A percentile compares a stretch with the other conserved stretches of the same genome.
Conservation (phyloP, 2,888 invertebrate genomes). For the Choreutis nemorana region DNA sequence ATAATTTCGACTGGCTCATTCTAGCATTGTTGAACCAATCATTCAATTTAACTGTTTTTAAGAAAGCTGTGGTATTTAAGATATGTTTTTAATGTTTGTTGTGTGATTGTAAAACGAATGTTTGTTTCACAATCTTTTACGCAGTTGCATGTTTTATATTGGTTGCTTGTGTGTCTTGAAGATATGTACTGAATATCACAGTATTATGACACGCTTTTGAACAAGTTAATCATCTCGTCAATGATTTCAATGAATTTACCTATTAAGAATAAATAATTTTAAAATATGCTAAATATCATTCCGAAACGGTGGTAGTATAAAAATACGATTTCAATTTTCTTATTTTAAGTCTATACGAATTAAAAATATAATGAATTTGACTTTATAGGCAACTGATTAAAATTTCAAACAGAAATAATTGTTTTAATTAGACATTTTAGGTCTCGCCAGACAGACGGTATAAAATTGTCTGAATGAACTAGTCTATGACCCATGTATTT, state of each 20-base stretch:
- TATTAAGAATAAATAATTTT: no score
- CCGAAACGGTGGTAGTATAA: neutral
- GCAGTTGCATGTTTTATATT: slow-evolving; percentile 42
- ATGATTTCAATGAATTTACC: no score
- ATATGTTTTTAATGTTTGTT: slow-evolving; percentile 9
- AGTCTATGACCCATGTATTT: slow-evolving; percentile 51
- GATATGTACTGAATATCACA: no score
- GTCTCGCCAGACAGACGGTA: slow-evolving; percentile 53
- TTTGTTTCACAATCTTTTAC: slow-evolving; percentile 39
- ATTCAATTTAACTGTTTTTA: no score
- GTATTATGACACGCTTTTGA: no score
- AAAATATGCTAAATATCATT: no score
- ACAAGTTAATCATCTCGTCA: no score
- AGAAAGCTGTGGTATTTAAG: no score
- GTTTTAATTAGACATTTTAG: slow-evolving; percentile 61
- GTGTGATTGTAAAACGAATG: slow-evolving; percentile 23
- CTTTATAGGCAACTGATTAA: neutral
- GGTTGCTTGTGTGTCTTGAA: slow-evolving; percentile 17
- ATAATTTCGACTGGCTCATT: slow-evolving; percentile 36
- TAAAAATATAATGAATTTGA: neutral
- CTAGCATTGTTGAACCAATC: no score
- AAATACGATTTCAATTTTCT: neutral
- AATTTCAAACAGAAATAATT: slow-evolving; percentile 5
- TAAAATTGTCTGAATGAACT: slow-evolving; percentile 60
- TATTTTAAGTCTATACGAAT: neutral